Evolutionary conservation across 2,797 vertebrate genomes (phyloP).

Genomic region (Cyprinella venusta): DNA sequence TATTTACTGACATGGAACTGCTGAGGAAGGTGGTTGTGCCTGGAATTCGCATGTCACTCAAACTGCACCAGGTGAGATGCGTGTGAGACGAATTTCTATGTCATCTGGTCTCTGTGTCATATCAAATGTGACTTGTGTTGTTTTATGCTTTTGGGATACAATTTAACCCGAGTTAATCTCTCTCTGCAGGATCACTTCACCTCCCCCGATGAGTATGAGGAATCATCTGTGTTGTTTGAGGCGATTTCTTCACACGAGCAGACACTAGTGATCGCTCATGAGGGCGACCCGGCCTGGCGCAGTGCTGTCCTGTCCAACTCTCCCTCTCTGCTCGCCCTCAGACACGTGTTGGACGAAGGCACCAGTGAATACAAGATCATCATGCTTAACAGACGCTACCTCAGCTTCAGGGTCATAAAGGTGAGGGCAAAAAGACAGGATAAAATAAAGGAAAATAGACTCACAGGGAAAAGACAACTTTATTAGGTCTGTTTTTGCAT

Average conservation of each 20-base stretch:
- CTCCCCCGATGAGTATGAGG: conserved; percentile 97
- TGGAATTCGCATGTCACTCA: conserved; percentile 97
- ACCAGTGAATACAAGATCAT: conserved; percentile 99
- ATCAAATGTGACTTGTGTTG: background rate
- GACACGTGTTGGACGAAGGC: conserved; percentile 96
- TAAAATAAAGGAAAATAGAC: background rate
- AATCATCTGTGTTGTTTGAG: conserved; percentile 93
- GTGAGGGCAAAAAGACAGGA: conserved; percentile 64
- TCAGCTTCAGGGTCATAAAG: conserved; percentile 98
- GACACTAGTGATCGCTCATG: conserved; percentile 95
- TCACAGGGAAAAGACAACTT: background rate
- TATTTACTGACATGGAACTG: conserved; percentile 99
- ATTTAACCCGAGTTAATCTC: background rate
- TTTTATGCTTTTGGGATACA: background rate
- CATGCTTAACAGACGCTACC: conserved; percentile 94
- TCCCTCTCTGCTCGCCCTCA: conserved; percentile 91
- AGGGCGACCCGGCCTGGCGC: conserved; percentile 97
- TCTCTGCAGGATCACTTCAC: conserved; percentile 94
- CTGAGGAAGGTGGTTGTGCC: conserved; percentile 97
- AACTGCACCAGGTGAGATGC: conserved; percentile 91
- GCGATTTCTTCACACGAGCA: conserved; percentile 93
- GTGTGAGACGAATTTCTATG: background rate
- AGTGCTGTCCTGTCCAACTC: conserved; percentile 96
- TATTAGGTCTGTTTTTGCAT: background rate
- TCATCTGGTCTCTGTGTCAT: background rate